Base-by-base conservation (phyloP, 2,797 vertebrate species). In the Gymnoscopelus braueri region DNA sequence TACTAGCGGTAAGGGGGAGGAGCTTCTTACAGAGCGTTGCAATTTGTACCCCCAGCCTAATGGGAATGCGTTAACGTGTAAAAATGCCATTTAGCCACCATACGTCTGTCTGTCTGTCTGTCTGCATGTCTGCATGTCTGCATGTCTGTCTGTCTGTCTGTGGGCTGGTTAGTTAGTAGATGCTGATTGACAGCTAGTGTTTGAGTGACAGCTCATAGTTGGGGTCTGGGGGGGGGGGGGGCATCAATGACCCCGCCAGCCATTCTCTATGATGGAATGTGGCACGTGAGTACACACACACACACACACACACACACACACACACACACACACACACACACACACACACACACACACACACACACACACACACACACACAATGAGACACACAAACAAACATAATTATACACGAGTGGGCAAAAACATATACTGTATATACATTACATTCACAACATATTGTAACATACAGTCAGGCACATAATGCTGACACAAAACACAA, bases 61-160 rank as follows among this genome's bases (percentile, higher is more conserved):
- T 92, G 85, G 39, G 88, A 90, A 91, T 87, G 88, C 89, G 90
- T 84, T 91, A 93, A 91, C 89, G 91, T 93, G 91, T 92, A 91
- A 92, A 92, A 91, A 93, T 91, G 88, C 84, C 91, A 92, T 90
- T 93, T 91, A 91, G 83, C 39, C 90, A 84, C 89, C 84, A 84
- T 75, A 72, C 78, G 72, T 81, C 75, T 66, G 56, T 90, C 90
- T 90, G 79, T 44, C 39, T 44, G 39, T 44, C 39, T 44, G 39
- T 44, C 39, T 44, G 39, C 74, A n/a, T 67, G 58, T 90, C 90
- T 90, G 80, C 80, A 74, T 67, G 58, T 90, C 90, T 90, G 80
- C 80, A 74, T 67, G 58, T 90, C 90, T 90, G 80, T 81, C 75
- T 68, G 58, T 90, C 90, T 90, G 80, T 15, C 32, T 44, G 15